Conservation (phyloP, 1,140 invertebrate species). For the Aphaenogaster ashmeadi region DNA sequence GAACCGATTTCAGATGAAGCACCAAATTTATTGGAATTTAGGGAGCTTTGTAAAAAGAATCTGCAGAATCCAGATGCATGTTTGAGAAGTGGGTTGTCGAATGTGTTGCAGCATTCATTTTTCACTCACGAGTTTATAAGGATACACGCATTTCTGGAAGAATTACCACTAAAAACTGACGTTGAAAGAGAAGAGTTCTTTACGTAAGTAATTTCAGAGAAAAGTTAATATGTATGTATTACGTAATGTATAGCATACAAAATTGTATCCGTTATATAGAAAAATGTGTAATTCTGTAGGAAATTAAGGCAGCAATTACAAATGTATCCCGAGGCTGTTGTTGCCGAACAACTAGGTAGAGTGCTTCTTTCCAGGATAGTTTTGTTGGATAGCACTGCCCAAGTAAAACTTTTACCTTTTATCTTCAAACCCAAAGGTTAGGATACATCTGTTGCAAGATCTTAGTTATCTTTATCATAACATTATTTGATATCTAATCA, state of each 20-base stretch:
- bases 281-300: slow-evolving; percentile 78
- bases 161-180: slow-evolving; percentile 92
- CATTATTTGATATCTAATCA: background rate
- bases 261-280: background rate
- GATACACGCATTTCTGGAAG: slow-evolving; percentile 93
- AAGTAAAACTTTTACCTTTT: slow-evolving; percentile 91
- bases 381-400: slow-evolving; percentile 92
- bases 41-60: slow-evolving; percentile 89
- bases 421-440: slow-evolving; percentile 90
- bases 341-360: slow-evolving; percentile 92
- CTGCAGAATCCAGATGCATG: slow-evolving; percentile 89
- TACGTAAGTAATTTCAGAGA: slow-evolving; percentile 83
- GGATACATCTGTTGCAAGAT: slow-evolving; percentile 32
- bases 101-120: slow-evolving; percentile 91
- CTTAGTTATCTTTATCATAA: background rate
- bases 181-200: slow-evolving; percentile 93
- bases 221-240: background rate
- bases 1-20: slow-evolving; percentile 88
- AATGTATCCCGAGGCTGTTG: slow-evolving; percentile 91
- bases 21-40: slow-evolving; percentile 90
- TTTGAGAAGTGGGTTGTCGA: slow-evolving; percentile 89
- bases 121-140: slow-evolving; percentile 94
- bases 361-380: slow-evolving; percentile 94
- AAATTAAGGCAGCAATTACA: slow-evolving; percentile 89
- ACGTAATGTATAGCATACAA: background rate